Base-by-base conservation (phyloP, 2,888 invertebrate genomes). In the Melanostoma scalare region DNA sequence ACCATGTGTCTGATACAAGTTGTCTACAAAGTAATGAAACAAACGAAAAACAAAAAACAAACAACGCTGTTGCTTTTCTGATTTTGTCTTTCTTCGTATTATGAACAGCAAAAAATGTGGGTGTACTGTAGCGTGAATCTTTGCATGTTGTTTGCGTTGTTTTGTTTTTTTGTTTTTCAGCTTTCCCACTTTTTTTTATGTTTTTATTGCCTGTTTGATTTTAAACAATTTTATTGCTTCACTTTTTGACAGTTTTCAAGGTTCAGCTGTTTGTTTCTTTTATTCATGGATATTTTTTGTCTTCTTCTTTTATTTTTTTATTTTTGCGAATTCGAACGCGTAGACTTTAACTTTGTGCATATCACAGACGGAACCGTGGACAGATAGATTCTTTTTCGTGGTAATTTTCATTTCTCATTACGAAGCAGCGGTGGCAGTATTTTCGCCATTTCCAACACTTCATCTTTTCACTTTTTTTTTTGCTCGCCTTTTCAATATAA, bases 51-150 rank as follows among this genome's bases (percentile, higher is more conserved):
- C 5, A 53, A 42, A 61, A 50, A 40, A 56, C 9, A 40, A 40
- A 10, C 2, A 60, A 60, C 35, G 68, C 55, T 73, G 56, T 65
- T 55, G 48, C 40, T 71, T 69, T 42, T 36, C 2, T 33, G 46
- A 72, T 38, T 56, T 36, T 63, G 10, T 60, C 53, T 71, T 58
- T 58, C 42, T 84, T 71, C 71, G 67, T 56, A 68, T 60, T 40
- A 50, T 42, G n/a, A 72, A 78, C 60, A 50, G 31, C 10, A 67
- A 69, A 79, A 85, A 85, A 79, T 75, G 85, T 85, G 85, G 85
- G 85, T 85, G 85, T 85, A 85, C 75, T 85, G 85, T 85, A 85
- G 85, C 85, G 85, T 85, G 85, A 85, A 85, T 85, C 80, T 85
- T 80, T 79, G 74, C 63, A 50, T 63, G 63, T 63, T 63, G 48